Percentiles rank a stretch among this genome's conserved stretches.
phyloP scores from a whole-genome alignment of 92 coral and sea anemone species.

The Epizoanthus scotinus region DNA sequence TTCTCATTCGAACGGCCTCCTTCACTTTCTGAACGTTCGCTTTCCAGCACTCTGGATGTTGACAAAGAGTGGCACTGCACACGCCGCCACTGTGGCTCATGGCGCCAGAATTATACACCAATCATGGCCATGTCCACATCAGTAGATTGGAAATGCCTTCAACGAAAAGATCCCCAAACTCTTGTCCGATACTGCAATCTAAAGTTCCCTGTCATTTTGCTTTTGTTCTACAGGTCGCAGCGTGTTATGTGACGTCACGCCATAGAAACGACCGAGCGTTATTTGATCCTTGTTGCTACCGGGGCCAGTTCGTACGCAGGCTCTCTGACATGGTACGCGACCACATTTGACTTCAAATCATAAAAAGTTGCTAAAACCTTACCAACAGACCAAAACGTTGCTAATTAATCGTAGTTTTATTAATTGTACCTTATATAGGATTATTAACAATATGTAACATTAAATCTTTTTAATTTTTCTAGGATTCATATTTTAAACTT shows the following conservation, averaged over 20 bases:
- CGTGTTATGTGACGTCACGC: slow-evolving; percentile 40
- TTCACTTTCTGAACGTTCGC: slow-evolving; percentile 81
- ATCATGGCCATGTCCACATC: neutral
- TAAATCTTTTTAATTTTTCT: too few species aligned
- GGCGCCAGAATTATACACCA: slow-evolving; percentile 3
- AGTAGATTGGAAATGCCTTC: neutral
- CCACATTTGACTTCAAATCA: too few species aligned
- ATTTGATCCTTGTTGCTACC: neutral
- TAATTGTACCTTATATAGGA: too few species aligned
- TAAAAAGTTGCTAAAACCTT: too few species aligned
- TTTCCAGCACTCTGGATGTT: slow-evolving; percentile 98
- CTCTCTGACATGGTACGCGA: neutral
- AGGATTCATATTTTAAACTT: too few species aligned
- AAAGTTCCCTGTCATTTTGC: slow-evolving; percentile 23
- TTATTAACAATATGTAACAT: too few species aligned
- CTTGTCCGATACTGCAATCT: neutral
- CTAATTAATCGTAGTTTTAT: too few species aligned
- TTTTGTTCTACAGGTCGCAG: neutral
- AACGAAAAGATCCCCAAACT: neutral
- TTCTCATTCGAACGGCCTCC: slow-evolving; percentile 87
- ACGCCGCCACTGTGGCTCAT: slow-evolving; percentile 53
- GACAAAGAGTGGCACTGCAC: slow-evolving; percentile 78
- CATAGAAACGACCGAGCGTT: slow-evolving; percentile 22
- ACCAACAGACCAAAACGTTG: too few species aligned
- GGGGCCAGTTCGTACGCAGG: slow-evolving; percentile 5